phyloP scores from a whole-genome alignment of 2,797 vertebrate genomes.

The Ataeniobius toweri region DNA sequence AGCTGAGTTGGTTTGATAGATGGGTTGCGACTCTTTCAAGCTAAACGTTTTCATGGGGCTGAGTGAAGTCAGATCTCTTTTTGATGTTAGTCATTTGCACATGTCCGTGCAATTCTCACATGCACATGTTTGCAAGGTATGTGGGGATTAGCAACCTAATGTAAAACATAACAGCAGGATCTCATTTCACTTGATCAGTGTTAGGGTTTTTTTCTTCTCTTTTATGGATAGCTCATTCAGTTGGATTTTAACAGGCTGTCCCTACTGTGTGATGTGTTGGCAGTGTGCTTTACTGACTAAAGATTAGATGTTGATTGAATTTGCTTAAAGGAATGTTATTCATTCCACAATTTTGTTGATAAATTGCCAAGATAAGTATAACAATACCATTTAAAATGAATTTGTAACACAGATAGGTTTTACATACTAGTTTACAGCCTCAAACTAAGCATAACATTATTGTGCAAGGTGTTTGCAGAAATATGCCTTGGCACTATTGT shows the following conservation, averaged over 20 bases:
- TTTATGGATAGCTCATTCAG: conserved; percentile 32
- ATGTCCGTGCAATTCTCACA: conserved; percentile 17
- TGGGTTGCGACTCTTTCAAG: conserved; percentile 24
- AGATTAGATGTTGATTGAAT: conserved; percentile 34
- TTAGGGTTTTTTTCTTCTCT: conserved; percentile 34
- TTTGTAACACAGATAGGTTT: conserved; percentile 8
- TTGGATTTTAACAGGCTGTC: conserved; percentile 42
- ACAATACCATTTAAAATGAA: background rate
- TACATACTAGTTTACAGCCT: background rate
- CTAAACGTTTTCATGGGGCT: conserved; percentile 21
- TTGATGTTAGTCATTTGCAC: conserved; percentile 55
- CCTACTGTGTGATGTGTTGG: conserved; percentile 31
- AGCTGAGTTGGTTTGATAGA: conserved; percentile 25
- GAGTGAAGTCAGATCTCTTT: conserved; percentile 45
- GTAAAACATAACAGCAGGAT: conserved; percentile 42
- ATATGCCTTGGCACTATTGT: background rate
- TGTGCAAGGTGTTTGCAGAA: background rate
- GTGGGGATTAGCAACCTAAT: conserved; percentile 34
- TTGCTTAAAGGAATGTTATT: background rate
- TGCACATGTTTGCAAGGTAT: background rate
- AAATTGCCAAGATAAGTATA: background rate
- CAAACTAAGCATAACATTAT: background rate
- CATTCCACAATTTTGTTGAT: background rate
- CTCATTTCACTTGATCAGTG: conserved; percentile 33
- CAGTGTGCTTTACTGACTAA: conserved; percentile 19